phyloP scores from a whole-genome alignment of 2,113 vertebrate genomes.

The Halcyon senegalensis region DNA sequence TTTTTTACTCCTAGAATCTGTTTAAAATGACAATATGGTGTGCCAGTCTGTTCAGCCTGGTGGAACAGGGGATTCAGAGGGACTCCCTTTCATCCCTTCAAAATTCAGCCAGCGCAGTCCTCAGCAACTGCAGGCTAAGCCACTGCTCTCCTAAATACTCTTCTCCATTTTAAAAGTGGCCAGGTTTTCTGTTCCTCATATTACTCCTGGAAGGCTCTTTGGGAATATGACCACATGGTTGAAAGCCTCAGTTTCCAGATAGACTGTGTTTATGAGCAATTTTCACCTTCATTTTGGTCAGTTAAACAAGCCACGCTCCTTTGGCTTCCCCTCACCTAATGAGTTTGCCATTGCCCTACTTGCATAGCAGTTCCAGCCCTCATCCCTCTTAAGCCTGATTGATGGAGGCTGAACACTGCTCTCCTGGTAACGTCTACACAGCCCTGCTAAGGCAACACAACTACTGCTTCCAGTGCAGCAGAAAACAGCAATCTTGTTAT shows the following conservation, averaged over 20 bases:
- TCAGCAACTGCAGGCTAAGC: neutral
- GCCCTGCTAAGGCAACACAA: neutral
- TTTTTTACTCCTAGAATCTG: constrained; percentile 34
- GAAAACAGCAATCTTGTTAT: rapidly evolving
- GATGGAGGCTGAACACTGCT: neutral
- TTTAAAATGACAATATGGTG: constrained; percentile 50
- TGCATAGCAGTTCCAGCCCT: neutral
- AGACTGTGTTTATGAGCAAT: neutral
- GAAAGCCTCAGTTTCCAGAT: neutral
- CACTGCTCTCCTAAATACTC: neutral
- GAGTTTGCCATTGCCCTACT: neutral
- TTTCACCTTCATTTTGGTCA: neutral
- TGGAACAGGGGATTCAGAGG: neutral
- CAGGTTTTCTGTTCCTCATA: neutral
- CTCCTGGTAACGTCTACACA: neutral
- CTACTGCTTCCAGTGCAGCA: neutral
- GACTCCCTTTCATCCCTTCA: constrained; percentile 17
- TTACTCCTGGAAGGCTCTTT: neutral
- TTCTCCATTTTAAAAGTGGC: neutral
- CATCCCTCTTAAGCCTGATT: neutral
- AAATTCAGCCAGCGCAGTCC: neutral
- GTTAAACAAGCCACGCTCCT: neutral
- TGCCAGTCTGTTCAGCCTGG: constrained; percentile 41
- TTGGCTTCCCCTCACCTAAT: neutral
- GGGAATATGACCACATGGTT: neutral